A percentile compares a stretch with the other conserved stretches of the same genome.
phyloP scores from a whole-genome alignment of 2,797 vertebrate genomes.

The Acanthurus tractus region DNA sequence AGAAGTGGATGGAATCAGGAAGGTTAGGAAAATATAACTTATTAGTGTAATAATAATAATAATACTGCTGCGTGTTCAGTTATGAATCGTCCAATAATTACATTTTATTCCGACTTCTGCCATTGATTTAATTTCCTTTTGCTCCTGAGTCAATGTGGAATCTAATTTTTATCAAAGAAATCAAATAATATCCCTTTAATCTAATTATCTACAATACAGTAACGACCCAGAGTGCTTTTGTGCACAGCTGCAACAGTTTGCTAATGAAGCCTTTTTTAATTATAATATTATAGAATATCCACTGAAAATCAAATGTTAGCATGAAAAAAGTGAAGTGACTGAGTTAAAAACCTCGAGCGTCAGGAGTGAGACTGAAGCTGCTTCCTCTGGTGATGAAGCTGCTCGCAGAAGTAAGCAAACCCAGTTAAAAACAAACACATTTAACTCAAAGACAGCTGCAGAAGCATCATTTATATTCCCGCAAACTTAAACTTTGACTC shows the following conservation, averaged over 20 bases:
- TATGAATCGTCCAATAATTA: neutral
- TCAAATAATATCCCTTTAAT: constrained; percentile 3
- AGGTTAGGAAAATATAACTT: neutral
- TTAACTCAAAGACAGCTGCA: neutral
- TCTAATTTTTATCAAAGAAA: constrained; percentile 5
- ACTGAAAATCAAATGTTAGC: neutral
- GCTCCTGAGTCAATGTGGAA: neutral
- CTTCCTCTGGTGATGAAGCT: neutral
- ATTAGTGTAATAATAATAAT: neutral
- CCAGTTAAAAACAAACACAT: neutral
- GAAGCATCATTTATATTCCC: neutral
- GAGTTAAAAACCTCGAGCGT: neutral
- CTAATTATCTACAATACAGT: constrained; percentile 10
- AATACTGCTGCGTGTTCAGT: neutral
- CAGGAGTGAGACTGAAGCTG: neutral
- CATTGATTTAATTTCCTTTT: neutral
- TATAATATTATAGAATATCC: neutral
- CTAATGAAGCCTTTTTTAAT: neutral
- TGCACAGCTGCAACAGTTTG: neutral
- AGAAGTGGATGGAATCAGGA: neutral
- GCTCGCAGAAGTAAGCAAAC: neutral
- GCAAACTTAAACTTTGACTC: neutral
- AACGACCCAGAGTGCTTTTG: constrained; percentile 4
- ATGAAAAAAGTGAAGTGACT: no score
- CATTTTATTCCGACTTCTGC: neutral